phyloP scores from a whole-genome alignment of 2,113 vertebrate genomes.

The Stomatorhinus ivindoensis region DNA sequence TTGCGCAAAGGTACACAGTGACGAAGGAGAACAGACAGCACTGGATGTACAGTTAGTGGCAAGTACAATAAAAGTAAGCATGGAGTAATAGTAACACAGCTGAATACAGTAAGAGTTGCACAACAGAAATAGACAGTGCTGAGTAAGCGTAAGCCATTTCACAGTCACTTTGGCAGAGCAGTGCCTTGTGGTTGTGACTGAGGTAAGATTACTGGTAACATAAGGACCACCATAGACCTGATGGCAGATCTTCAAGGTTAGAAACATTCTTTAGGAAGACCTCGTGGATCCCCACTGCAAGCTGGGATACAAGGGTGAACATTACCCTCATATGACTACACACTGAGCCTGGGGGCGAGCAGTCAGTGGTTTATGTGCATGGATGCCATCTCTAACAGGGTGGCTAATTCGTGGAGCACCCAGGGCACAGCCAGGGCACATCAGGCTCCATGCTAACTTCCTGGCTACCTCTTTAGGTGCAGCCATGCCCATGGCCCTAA shows the following conservation, averaged over 20 bases:
- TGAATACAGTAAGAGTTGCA: neutral
- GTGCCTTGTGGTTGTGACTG: neutral
- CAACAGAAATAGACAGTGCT: neutral
- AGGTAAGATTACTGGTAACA: neutral
- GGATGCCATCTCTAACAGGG: neutral
- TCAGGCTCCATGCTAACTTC: neutral
- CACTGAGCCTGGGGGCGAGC: neutral
- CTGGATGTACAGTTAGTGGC: neutral
- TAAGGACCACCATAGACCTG: neutral
- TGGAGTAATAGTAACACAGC: neutral
- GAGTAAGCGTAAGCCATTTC: neutral
- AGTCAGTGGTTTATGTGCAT: neutral
- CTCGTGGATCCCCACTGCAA: neutral
- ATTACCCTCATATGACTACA: neutral
- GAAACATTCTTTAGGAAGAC: neutral
- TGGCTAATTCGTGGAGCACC: neutral
- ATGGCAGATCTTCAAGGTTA: neutral
- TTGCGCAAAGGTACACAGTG: neutral
- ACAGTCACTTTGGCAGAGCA: neutral
- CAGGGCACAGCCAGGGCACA: neutral
- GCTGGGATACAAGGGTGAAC: neutral
- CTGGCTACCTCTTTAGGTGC: neutral
- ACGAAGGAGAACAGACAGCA: neutral
- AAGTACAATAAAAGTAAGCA: neutral
- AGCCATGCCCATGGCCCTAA: slow-evolving; percentile 29